phyloP scores from a whole-genome alignment of 2,888 invertebrate species.

The Thalpophila matura region DNA sequence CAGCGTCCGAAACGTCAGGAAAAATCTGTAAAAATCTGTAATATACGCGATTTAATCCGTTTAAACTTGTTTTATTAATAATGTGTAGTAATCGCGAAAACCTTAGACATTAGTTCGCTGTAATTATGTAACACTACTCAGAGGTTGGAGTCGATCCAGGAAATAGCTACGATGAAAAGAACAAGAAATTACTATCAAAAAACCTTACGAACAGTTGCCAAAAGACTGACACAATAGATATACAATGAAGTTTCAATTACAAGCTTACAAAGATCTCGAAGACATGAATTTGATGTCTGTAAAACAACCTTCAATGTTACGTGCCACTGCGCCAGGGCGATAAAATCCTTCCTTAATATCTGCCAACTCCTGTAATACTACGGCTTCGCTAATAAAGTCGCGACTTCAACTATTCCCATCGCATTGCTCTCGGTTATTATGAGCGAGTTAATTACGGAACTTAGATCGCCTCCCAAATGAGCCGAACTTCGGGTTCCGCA shows the following conservation, averaged over 20 bases:
- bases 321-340: background rate
- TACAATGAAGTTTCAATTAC: constrained; percentile 11
- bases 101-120: too few species aligned
- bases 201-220: constrained; percentile 17
- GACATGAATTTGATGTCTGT: constrained; percentile 10
- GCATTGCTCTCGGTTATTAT: constrained; percentile 37
- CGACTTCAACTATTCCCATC: constrained; percentile 33
- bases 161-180: background rate
- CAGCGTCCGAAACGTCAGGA: too few species aligned
- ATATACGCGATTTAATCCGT: too few species aligned
- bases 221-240: constrained; percentile 15
- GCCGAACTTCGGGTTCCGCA: constrained; percentile 18
- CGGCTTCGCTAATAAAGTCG: constrained; percentile 28
- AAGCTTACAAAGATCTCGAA: background rate
- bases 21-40: too few species aligned
- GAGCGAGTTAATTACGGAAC: constrained; percentile 48
- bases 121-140: background rate
- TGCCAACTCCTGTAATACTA: constrained; percentile 3
- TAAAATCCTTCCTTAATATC: background rate
- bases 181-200: constrained; percentile 9
- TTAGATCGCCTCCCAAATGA: constrained; percentile 33
- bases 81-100: too few species aligned
- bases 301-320: constrained; percentile 10
- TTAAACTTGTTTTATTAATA: too few species aligned
- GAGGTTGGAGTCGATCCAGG: constrained; percentile 19